Percentiles rank a stretch among this genome's conserved stretches.
Evolutionary conservation across 2,888 invertebrate species (phyloP).

Genomic region (Rhogogaster chlorosoma): DNA sequence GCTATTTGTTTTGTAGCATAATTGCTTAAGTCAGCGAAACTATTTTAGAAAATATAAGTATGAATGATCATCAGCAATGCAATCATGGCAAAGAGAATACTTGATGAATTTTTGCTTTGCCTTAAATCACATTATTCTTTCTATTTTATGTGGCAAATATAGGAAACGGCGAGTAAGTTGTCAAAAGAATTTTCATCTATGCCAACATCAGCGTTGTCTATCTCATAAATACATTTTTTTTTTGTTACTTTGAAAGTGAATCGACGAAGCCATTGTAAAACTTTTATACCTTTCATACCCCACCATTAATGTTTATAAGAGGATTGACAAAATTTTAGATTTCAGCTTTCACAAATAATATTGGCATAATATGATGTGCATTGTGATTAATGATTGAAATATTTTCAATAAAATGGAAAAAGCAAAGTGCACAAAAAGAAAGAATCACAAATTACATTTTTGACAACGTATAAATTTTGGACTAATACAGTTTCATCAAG

Average conservation of each 20-base stretch:
- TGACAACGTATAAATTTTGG: neutral
- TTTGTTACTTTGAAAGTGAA: neutral
- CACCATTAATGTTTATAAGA: neutral
- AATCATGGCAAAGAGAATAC: neutral
- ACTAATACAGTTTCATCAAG: neutral
- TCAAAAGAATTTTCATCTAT: neutral
- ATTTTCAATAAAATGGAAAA: neutral
- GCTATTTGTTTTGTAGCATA: neutral
- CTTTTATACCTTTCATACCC: neutral
- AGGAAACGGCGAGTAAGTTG: too few species aligned
- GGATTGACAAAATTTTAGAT: neutral
- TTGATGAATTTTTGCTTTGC: neutral
- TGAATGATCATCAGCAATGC: neutral
- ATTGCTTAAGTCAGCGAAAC: neutral
- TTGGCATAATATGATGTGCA: neutral
- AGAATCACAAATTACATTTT: neutral
- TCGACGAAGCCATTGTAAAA: neutral
- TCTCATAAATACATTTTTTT: neutral
- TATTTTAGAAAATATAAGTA: conserved; percentile 1
- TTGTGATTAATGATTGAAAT: neutral
- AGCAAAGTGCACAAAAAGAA: neutral
- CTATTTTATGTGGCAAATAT: neutral
- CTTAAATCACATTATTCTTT: neutral
- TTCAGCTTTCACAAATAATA: neutral
- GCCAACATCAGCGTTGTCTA: neutral